Percentiles rank a stretch among this genome's conserved stretches.
Conservation (phyloP, 2,888 invertebrate genomes). For the Diloba caeruleocephala region DNA sequence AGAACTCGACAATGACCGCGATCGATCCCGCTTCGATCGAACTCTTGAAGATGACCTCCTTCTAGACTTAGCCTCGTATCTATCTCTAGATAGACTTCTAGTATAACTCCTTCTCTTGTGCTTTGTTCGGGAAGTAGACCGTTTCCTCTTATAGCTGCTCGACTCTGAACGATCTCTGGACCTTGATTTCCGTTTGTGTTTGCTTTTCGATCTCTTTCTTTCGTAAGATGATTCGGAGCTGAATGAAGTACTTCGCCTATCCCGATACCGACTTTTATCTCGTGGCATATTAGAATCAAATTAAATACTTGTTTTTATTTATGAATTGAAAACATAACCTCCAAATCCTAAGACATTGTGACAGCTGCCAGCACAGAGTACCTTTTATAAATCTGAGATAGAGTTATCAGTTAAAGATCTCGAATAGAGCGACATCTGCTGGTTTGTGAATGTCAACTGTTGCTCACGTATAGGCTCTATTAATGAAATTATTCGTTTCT, state of each 20-base stretch:
- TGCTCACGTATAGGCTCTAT: too few species aligned
- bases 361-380: too few species aligned
- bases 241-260: constrained; percentile 78
- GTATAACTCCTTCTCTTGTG: constrained; percentile 77
- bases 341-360: not conserved
- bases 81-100: constrained; percentile 80
- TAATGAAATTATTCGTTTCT: too few species aligned
- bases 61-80: constrained; percentile 76
- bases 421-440: too few species aligned
- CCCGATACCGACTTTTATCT: constrained; percentile 81
- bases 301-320: constrained; percentile 7
- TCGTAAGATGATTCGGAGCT: constrained; percentile 84
- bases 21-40: constrained; percentile 72
- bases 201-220: constrained; percentile 78
- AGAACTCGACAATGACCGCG: constrained; percentile 75
- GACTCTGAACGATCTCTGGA: constrained; percentile 80
- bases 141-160: constrained; percentile 71
- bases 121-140: constrained; percentile 75
- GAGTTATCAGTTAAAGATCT: too few species aligned
- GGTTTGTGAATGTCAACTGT: too few species aligned
- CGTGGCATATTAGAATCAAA: constrained; percentile 74
- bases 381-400: too few species aligned
- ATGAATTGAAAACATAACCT: constrained; percentile 18
- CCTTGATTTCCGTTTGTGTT: constrained; percentile 77
- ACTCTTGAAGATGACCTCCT: constrained; percentile 75